Evolutionary conservation across 2,888 invertebrate genomes (phyloP), one percentile per base, ranked within the genome.

Genomic region (Terebella lapidaria): DNA sequence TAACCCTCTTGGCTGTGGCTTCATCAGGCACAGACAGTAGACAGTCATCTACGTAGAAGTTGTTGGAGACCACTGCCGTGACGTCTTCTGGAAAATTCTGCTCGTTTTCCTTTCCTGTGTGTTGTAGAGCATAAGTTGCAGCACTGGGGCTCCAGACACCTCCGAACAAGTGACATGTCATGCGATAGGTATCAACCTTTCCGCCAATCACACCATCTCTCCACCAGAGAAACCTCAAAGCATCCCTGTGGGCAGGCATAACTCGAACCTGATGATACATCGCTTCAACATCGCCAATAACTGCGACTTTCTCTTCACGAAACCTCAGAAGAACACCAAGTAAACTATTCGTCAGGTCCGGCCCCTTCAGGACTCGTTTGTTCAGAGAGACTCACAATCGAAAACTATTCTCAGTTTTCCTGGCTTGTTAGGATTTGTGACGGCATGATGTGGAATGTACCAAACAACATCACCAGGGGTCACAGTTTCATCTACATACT

Each of bases 381-480:
- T 67, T 68, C 1, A 68, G 52, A 49, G n/a, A 22, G n/a, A 58
- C 47, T 10, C 35, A 51, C 60, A 60, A 57, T 60, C 52, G 27
- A 61, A 61, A 3, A 60, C 60, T 3, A 57, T 54, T 24, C 60
- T 25, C 2, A 56, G 3, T 24, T 60, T 60, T 4, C 56, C 46
- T n/a, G 51, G 51, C 30, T 60, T 60, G 4, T 57, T 46, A 5
- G 56, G 49, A 35, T 57, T 61, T 20, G 35, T 22, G 10, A 60
- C 56, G 2, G 22, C 46, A 57, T 69, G 67, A 30, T 68, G 64
- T 1, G 66, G 67, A 22, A 69, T 55, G 51, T 64, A 68, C 49
- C 51, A 57, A 4, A 35, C 42, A 15, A n/a, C 42, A 35, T 35
- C 42, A 35, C n/a, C n/a, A n/a, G n/a, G n/a, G n/a, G n/a, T n/a